These are phyloP conservation scores for Plestiodon gilberti DNA, from an alignment of 2,113 vertebrate species.

Conservation along the genomic window DNA sequence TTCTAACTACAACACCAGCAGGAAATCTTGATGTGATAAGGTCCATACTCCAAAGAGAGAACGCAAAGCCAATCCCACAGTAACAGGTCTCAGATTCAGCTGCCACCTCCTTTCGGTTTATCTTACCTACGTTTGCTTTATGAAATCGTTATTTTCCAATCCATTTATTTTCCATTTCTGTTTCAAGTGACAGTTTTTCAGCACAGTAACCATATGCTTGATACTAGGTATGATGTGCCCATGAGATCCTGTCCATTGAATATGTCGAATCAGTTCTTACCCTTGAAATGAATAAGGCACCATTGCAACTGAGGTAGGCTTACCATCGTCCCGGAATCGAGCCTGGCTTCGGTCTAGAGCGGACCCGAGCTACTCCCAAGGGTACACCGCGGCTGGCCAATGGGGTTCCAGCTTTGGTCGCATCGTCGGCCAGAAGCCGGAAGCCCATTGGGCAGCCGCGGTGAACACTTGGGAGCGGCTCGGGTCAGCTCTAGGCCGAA, in stretches of 20 bases:
- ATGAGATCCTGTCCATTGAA: background rate
- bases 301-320: background rate
- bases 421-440: too few species aligned
- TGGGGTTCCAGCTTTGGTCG: too few species aligned
- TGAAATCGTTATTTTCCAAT: background rate
- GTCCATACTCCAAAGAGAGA: background rate
- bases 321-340: too few species aligned
- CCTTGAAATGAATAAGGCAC: background rate
- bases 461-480: too few species aligned
- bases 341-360: too few species aligned
- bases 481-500: too few species aligned
- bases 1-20: background rate
- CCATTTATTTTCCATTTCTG: conserved; percentile 7
- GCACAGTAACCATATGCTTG: background rate
- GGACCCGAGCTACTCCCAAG: too few species aligned
- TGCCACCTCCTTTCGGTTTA: background rate
- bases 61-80: background rate
- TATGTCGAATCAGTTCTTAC: background rate
- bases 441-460: too few species aligned
- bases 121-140: background rate
- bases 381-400: too few species aligned
- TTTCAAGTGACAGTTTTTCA: background rate
- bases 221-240: background rate
- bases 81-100: background rate
- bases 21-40: background rate